These are phyloP conservation scores for Pseudomugil tenellus DNA, from an alignment of 2,797 vertebrate species.

Conservation along the genomic window DNA sequence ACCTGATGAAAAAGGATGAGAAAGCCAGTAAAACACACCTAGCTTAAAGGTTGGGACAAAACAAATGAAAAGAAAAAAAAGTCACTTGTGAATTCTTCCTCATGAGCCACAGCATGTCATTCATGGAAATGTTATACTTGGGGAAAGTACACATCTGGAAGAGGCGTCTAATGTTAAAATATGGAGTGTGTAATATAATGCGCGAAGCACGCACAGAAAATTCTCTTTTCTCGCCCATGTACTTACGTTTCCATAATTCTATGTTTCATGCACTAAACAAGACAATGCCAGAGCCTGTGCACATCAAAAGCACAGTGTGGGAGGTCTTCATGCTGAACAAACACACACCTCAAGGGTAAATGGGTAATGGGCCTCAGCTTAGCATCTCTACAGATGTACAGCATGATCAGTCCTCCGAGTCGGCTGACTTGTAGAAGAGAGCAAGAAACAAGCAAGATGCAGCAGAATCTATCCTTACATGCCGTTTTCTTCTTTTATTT, in stretches of 20 bases:
- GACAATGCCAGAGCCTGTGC: slow-evolving; percentile 28
- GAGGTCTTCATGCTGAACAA: slow-evolving; percentile 52
- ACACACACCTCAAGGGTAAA: slow-evolving; percentile 36
- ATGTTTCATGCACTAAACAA: slow-evolving; percentile 20
- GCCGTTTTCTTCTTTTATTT: not conserved
- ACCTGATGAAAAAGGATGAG: not conserved
- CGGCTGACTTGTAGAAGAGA: slow-evolving; percentile 19
- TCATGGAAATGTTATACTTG: not conserved
- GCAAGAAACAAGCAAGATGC: slow-evolving; percentile 15
- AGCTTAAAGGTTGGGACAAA: no score
- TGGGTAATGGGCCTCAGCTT: slow-evolving; percentile 45
- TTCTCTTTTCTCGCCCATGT: slow-evolving; percentile 6
- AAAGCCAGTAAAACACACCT: not conserved
- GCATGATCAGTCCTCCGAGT: slow-evolving; percentile 35
- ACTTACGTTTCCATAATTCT: slow-evolving; percentile 15
- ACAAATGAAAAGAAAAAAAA: not conserved
- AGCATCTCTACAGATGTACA: slow-evolving; percentile 22
- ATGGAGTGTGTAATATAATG: not conserved
- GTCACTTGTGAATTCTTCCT: not conserved
- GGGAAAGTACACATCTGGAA: not conserved
- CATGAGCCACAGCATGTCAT: not conserved
- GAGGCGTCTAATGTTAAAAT: not conserved
- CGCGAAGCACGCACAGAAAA: not conserved
- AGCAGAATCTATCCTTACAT: not conserved
- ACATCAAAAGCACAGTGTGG: slow-evolving; percentile 17